Evolutionary conservation across 2,113 vertebrate species (phyloP), one percentile per base, ranked within the genome.

Genomic region (Eulemur rufifrons): DNA sequence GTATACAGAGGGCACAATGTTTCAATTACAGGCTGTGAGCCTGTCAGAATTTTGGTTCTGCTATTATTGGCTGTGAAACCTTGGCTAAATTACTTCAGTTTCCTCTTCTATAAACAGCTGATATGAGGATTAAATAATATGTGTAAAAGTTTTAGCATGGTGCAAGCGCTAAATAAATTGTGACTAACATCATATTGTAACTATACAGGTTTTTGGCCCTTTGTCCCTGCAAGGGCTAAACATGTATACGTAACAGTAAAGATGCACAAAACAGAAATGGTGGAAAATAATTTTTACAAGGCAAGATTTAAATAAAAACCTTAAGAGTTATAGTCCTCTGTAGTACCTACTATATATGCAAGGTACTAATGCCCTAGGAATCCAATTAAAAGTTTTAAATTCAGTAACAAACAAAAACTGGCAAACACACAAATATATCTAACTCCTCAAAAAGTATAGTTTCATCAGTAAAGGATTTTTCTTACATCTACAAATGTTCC

Each of bases 331-430:
- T 69, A 90, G 59, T 63, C 21, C n/a, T 64, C 25, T 27, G n/a
- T 1, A 61, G 15, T 78, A 61, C 15, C 78, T 23, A 47, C 47
- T 37, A 80, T 18, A 42, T 10, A 89, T 8, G 34, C 61, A 77
- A 96, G 52, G 59, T 66, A 89, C 27, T 39, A 92, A 86, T 32
- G 23, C 23, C 32, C 42, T 54, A 0, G 1, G 15, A 50, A 54
- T 82, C 20, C 27, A 64, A 86, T 32, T 66, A 91, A 56, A 71
- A 69, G 56, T 39, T 69, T 81, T 56, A 63, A 94, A 83, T 81
- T 71, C 42, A 91, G 64, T 23, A 78, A 94, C 18, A 88, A 89
- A 86, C 17, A 87, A 83, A 97, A 85, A 54, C 3, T 80, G 52
- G 25, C 42, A 68, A 32, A 76, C 61, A 77, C 0, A 56, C 1